Evolutionary conservation across 2,888 invertebrate species (phyloP).

Genomic region (Diarsia dahlii): DNA sequence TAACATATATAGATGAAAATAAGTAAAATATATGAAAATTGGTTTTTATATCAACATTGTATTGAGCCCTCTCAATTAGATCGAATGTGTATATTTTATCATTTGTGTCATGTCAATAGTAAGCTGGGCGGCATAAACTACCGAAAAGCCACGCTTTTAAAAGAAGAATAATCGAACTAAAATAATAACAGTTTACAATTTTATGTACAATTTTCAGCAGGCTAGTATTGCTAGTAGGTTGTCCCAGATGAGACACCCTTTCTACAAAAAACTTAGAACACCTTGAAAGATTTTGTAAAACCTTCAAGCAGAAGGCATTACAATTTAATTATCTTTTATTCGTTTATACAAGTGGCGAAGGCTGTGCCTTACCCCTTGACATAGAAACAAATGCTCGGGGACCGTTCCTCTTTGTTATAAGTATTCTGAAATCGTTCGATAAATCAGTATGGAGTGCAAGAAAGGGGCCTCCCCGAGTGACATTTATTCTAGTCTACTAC

Average conservation of each 20-base stretch:
- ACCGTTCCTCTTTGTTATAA: slow-evolving; percentile 60
- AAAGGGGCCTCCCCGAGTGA: neutral
- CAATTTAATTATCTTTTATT: slow-evolving; percentile 54
- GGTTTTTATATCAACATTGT: neutral
- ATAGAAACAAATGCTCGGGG: slow-evolving; percentile 78
- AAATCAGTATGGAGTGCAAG: neutral
- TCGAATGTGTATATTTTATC: neutral
- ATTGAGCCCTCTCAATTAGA: neutral
- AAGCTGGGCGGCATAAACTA: too few species aligned
- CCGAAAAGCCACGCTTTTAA: too few species aligned
- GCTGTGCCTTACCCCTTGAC: slow-evolving; percentile 75
- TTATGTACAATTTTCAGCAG: neutral
- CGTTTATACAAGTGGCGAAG: slow-evolving; percentile 64
- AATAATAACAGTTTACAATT: too few species aligned
- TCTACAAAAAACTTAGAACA: neutral
- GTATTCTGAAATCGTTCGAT: slow-evolving; percentile 67
- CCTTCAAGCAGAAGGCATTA: neutral
- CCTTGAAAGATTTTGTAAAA: neutral
- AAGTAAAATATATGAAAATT: too few species aligned
- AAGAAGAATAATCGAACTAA: too few species aligned
- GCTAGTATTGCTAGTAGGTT: neutral
- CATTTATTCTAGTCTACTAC: neutral
- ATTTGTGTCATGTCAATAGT: neutral
- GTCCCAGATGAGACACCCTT: too few species aligned
- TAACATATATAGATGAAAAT: neutral